A percentile compares a stretch with the other conserved stretches of the same genome.
Evolutionary conservation across 2,113 vertebrate species (phyloP).

Genomic region (Sinocyclocheilus rhinocerous): DNA sequence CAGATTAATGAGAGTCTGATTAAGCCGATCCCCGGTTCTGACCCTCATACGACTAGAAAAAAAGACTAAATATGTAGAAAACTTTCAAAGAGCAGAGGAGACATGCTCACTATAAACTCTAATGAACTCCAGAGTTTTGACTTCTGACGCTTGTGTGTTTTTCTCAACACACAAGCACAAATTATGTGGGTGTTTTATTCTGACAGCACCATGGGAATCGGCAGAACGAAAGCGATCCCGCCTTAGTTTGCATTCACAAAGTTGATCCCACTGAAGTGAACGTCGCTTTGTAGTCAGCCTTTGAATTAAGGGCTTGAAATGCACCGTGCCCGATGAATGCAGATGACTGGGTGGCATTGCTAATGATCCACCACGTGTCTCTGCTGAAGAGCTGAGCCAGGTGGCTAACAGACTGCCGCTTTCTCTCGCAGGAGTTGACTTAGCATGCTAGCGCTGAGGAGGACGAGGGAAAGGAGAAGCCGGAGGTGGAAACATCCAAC

Average conservation of each 20-base stretch:
- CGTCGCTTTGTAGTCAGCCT: constrained; percentile 54
- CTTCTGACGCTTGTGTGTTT: constrained; percentile 5
- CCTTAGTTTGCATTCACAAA: constrained; percentile 54
- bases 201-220: constrained; percentile 40
- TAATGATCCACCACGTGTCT: constrained; percentile 48
- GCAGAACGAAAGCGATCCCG: constrained; percentile 33
- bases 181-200: constrained; percentile 35
- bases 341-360: constrained; percentile 53
- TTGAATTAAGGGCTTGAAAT: constrained; percentile 54
- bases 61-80: not conserved
- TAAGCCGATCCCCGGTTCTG: constrained; percentile 43
- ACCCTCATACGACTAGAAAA: not conserved
- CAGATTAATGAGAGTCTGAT: constrained; percentile 52
- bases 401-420: constrained; percentile 1
- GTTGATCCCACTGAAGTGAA: constrained; percentile 26
- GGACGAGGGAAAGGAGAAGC: constrained; percentile 9
- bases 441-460: constrained; percentile 6
- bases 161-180: constrained; percentile 22
- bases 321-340: constrained; percentile 25
- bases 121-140: constrained; percentile 44
- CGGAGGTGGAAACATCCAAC: not conserved
- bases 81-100: not conserved
- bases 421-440: constrained; percentile 8
- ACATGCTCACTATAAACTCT: constrained; percentile 11
- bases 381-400: constrained; percentile 14